These are phyloP conservation scores for Crotalus tigris DNA, from an alignment of 2,113 vertebrate species.

Conservation along the genomic window DNA sequence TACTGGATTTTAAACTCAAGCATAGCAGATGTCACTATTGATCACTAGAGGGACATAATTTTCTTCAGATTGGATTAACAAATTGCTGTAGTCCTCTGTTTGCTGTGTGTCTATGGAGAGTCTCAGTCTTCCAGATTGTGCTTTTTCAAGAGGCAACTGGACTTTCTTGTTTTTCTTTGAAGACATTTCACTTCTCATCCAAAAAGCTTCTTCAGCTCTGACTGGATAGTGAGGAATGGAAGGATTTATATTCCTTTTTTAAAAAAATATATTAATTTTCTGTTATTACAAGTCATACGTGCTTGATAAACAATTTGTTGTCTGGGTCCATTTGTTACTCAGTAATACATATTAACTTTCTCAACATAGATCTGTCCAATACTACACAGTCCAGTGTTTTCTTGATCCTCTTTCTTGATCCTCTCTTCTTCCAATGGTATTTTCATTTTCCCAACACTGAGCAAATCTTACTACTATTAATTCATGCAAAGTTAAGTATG, in stretches of 20 bases:
- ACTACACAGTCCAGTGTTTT: too few relatives aligned
- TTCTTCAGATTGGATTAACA: neutral
- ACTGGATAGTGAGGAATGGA: neutral
- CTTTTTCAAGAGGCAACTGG: neutral
- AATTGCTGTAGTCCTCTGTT: neutral
- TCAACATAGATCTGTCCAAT: too few relatives aligned
- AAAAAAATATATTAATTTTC: too few relatives aligned
- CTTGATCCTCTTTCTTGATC: too few relatives aligned
- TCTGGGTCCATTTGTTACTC: too few relatives aligned
- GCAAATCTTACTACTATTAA: too few relatives aligned
- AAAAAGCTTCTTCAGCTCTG: neutral
- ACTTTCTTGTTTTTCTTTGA: neutral
- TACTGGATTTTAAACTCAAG: slow-evolving; percentile 55
- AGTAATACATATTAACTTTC: too few relatives aligned
- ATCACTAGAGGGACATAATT: slow-evolving; percentile 45
- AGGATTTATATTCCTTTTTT: neutral
- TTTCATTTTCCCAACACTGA: too few relatives aligned
- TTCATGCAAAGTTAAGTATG: too few relatives aligned
- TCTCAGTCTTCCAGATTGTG: neutral
- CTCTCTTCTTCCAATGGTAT: too few relatives aligned
- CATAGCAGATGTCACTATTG: slow-evolving; percentile 23
- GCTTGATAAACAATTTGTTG: too few relatives aligned
- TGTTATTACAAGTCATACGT: too few relatives aligned
- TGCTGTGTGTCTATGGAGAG: neutral
- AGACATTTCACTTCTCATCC: neutral